phyloP scores from a whole-genome alignment of 2,797 vertebrate species.

The Novumbra hubbsi region DNA sequence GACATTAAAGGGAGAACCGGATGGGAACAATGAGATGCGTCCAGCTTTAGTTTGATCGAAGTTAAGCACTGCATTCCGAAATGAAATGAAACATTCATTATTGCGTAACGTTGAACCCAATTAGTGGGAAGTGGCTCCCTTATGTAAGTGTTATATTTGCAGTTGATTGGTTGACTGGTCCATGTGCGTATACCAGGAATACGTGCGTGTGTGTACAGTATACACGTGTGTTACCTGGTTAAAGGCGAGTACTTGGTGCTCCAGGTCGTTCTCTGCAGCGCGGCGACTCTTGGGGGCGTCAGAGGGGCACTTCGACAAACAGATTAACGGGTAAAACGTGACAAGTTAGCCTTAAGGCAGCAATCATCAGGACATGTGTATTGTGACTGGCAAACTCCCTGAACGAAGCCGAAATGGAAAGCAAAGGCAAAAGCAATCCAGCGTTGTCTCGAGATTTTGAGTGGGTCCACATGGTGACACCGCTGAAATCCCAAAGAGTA shows the following conservation, averaged over 20 bases:
- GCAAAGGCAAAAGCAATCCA: not conserved
- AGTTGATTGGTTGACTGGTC: no score
- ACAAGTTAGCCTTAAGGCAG: not conserved
- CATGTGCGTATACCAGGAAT: no score
- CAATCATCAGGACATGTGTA: not conserved
- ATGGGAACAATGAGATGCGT: no score
- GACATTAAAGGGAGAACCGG: no score
- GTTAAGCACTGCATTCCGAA: no score
- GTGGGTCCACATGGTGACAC: not conserved
- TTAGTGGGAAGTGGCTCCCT: no score
- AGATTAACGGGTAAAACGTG: not conserved
- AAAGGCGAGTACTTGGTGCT: slow-evolving; percentile 76
- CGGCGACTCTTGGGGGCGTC: slow-evolving; percentile 88
- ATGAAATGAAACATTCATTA: no score
- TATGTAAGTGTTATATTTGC: no score
- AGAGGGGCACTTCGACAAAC: slow-evolving; percentile 76
- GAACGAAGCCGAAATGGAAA: not conserved
- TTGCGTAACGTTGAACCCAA: no score
- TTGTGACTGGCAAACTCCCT: not conserved
- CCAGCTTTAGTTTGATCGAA: no score
- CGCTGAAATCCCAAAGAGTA: not conserved
- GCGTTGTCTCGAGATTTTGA: not conserved
- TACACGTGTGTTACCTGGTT: slow-evolving; percentile 70
- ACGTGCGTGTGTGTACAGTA: not conserved
- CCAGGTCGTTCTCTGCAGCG: slow-evolving; percentile 84